Evolutionary conservation across 1,140 invertebrate genomes (phyloP), one percentile per base, ranked within the genome.

Genomic region (Stratiolaelaps scimitus): DNA sequence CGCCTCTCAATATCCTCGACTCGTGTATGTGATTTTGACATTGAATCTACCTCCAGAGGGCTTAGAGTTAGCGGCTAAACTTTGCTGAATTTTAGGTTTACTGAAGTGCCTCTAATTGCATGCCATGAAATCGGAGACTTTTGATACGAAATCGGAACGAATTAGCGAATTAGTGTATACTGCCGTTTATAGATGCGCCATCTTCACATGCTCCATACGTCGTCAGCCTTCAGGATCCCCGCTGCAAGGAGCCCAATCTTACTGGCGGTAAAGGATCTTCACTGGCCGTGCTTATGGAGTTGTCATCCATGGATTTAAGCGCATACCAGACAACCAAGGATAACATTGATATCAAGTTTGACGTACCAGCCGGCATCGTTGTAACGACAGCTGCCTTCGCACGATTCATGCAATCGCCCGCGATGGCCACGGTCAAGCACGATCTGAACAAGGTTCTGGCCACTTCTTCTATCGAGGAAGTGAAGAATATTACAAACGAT

Each of bases 221-320:
- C 43, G 65, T 81, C 1, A 48, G 69, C 0, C 81, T 83, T 56
- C 72, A 75, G 15, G 73, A 77, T 13, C 67, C 69, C 5, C 73
- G 72, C 1, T 80, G 81, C 53, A 68, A 74, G 13, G 78, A n/a
- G n/a, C n/a, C n/a, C n/a, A n/a, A n/a, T n/a, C 70, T 82, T 19
- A 83, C 84, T 0, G 85, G 85, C 0, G 85, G 84, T 1, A 87
- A 87, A 75, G 85, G 83, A 34, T 80, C 81, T 13, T 86, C 85
- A 1, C 74, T 87, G 7, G 83, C 83, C 1, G 70, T 83, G 15
- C 72, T 87, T 28, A 75, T 77, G 2, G 20, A 66, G 7, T 29
- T 65, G n/a, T n/a, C n/a, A 43, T 65, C n/a, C 6, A 15, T 7
- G 17, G 4, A n/a, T n/a, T n/a, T 6, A 40, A 4, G 34, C 5